phyloP scores from a whole-genome alignment of 2,888 invertebrate genomes.

The Pocota personata region DNA sequence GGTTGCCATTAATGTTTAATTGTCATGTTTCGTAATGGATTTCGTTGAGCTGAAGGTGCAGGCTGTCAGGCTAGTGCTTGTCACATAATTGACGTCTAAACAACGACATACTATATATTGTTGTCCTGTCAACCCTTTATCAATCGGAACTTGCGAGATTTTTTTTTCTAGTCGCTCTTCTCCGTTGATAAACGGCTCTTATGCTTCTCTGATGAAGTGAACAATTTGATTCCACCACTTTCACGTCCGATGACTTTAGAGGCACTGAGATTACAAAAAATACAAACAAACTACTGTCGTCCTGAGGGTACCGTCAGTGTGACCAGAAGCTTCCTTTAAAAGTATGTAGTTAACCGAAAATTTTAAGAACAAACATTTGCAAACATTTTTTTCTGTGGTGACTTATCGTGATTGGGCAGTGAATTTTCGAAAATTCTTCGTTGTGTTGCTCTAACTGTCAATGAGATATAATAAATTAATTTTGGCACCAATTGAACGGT shows the following conservation, averaged over 20 bases:
- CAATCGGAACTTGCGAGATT: neutral
- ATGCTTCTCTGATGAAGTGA: neutral
- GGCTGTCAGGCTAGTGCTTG: neutral
- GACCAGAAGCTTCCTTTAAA: too few species aligned
- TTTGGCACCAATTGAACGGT: too few species aligned
- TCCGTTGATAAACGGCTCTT: neutral
- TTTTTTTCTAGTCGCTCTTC: neutral
- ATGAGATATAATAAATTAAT: too few species aligned
- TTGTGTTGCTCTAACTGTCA: too few species aligned
- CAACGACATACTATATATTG: neutral
- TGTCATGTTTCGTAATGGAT: neutral
- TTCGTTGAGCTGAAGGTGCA: neutral
- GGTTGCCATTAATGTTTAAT: slow-evolving; percentile 37
- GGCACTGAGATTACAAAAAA: neutral
- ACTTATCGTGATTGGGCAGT: too few species aligned
- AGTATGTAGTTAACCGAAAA: too few species aligned
- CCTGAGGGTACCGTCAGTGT: too few species aligned
- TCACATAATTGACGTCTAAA: slow-evolving; percentile 14
- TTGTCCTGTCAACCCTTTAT: neutral
- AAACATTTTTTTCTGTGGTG: too few species aligned
- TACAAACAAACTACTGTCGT: slow-evolving; percentile 16
- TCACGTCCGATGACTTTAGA: neutral
- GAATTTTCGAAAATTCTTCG: too few species aligned
- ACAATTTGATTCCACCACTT: neutral
- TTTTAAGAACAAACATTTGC: too few species aligned